Conservation (phyloP, 2,888 invertebrate species). For the Glaucopsyche alexis region DNA sequence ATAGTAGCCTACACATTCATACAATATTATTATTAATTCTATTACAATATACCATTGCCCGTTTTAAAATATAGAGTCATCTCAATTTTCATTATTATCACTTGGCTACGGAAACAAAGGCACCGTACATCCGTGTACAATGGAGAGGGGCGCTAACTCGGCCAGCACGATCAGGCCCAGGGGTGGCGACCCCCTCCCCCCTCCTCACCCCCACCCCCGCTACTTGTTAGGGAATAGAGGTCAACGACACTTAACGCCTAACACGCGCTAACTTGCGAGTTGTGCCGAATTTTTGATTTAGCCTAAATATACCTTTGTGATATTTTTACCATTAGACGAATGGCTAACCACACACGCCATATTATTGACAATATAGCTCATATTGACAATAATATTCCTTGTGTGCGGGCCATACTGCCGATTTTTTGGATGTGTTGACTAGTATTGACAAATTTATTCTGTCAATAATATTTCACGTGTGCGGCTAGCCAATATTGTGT, state of each 20-base stretch:
- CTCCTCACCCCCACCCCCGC: conserved; percentile 32
- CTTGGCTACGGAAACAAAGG: conserved; percentile 6
- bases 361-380: too few species aligned
- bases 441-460: too few species aligned
- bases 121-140: conserved; percentile 30
- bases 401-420: too few species aligned
- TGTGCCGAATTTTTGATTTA: conserved; percentile 38
- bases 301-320: conserved; percentile 16
- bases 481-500: too few species aligned
- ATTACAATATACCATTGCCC: too few species aligned
- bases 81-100: neutral
- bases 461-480: too few species aligned
- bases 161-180: conserved; percentile 43
- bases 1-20: too few species aligned
- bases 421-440: too few species aligned
- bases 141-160: conserved; percentile 40
- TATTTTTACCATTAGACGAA: too few species aligned
- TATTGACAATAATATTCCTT: too few species aligned
- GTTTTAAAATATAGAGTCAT: neutral
- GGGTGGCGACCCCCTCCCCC: conserved; percentile 38
- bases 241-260: conserved; percentile 54
- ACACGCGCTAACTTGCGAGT: conserved; percentile 35
- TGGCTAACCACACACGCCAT: too few species aligned
- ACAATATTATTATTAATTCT: too few species aligned
- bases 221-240: conserved; percentile 51